These are phyloP conservation scores for Oligia latruncula DNA, from an alignment of 2,888 invertebrate genomes.

Conservation along the genomic window DNA sequence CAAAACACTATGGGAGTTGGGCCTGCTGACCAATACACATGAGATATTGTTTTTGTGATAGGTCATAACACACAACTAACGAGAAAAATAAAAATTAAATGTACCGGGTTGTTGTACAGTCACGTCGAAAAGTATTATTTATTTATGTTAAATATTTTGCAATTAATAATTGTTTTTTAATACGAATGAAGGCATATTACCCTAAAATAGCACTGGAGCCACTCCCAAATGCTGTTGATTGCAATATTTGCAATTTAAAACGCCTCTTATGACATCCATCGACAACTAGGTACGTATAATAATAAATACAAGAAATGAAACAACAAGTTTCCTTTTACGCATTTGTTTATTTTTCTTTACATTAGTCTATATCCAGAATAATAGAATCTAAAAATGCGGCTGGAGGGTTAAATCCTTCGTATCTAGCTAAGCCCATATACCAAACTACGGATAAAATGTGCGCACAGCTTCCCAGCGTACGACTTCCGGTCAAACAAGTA, in stretches of 20 bases:
- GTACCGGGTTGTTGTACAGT: no score
- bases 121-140: slow-evolving; percentile 19
- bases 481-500: slow-evolving; percentile 17
- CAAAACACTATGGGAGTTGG: no score
- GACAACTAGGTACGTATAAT: not conserved
- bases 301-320: no score
- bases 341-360: slow-evolving; percentile 28
- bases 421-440: slow-evolving; percentile 14
- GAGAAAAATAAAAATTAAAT: no score
- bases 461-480: no score
- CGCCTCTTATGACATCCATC: slow-evolving; percentile 24
- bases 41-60: slow-evolving; percentile 5
- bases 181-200: slow-evolving; percentile 25
- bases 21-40: slow-evolving; percentile 41
- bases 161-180: slow-evolving; percentile 21
- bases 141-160: slow-evolving; percentile 29
- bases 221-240: slow-evolving; percentile 9
- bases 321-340: slow-evolving; percentile 13
- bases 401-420: slow-evolving; percentile 37
- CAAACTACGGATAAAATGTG: no score
- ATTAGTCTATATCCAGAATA: slow-evolving; percentile 17
- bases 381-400: slow-evolving; percentile 33
- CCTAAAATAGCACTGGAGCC: slow-evolving; percentile 26
- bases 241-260: slow-evolving; percentile 29
- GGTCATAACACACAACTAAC: no score